Conservation (phyloP, 1,140 invertebrate genomes). For the Rhopalosiphum padi region DNA sequence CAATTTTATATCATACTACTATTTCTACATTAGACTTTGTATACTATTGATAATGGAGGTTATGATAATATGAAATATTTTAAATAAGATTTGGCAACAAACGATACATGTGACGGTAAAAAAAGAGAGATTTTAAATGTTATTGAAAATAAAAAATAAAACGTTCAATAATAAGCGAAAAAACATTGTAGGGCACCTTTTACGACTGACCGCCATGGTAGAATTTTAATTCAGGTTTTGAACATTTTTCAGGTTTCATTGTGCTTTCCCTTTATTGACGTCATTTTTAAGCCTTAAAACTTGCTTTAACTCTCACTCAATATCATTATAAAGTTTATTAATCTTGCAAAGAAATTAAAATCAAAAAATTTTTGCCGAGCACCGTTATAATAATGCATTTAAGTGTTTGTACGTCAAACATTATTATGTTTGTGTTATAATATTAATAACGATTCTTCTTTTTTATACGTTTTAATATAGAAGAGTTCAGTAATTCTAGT, state of each 20-base stretch:
- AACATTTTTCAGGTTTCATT: conserved; percentile 35
- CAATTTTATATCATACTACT: neutral
- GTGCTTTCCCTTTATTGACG: conserved; percentile 45
- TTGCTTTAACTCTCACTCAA: conserved; percentile 22
- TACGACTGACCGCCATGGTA: neutral
- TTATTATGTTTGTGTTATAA: neutral
- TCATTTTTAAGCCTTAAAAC: conserved; percentile 25
- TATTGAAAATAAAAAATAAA: neutral
- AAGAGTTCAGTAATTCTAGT: neutral
- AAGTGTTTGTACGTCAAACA: neutral
- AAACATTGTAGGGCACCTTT: conserved; percentile 18
- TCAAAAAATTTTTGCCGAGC: neutral
- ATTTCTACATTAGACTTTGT: neutral
- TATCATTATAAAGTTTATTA: neutral
- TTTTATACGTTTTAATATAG: neutral
- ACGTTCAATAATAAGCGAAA: neutral
- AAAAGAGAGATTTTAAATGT: conserved; percentile 32
- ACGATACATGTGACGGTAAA: neutral
- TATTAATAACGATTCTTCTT: neutral
- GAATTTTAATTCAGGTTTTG: conserved; percentile 37
- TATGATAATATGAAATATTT: neutral
- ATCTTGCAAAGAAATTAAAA: neutral
- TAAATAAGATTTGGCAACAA: conserved; percentile 5
- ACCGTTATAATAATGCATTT: neutral
- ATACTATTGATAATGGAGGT: neutral